phyloP scores from a whole-genome alignment of 2,113 vertebrate species.

The Rhabdomys dilectus region DNA sequence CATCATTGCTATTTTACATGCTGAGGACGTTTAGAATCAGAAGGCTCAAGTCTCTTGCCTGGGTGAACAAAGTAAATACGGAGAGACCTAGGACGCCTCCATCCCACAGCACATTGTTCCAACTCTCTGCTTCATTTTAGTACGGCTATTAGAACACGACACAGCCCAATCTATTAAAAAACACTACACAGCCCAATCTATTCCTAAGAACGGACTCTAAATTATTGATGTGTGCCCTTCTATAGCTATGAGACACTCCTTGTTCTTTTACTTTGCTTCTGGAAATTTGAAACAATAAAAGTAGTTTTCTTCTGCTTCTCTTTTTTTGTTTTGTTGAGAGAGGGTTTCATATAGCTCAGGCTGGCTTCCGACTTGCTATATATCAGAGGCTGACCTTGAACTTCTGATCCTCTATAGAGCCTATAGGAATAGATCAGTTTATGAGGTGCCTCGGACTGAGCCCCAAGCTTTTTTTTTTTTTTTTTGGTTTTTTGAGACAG shows the following conservation, averaged over 20 bases:
- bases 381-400: neutral
- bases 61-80: neutral
- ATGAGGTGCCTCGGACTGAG: neutral
- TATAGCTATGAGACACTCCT: neutral
- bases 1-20: neutral
- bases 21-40: neutral
- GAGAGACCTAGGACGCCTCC: neutral
- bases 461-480: neutral
- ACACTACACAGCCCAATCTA: neutral
- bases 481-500: too few relatives aligned
- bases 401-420: neutral
- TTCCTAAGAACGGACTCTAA: constrained; percentile 37
- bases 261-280: constrained; percentile 38
- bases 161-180: neutral
- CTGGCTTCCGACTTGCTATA: neutral
- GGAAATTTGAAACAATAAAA: constrained; percentile 43
- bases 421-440: neutral
- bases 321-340: neutral
- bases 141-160: neutral
- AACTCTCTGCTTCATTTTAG: constrained; percentile 12
- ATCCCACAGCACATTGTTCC: neutral
- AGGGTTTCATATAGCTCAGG: neutral
- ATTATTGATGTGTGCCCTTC: neutral
- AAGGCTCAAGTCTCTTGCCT: neutral
- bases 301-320: neutral